phyloP scores from a whole-genome alignment of 2,888 invertebrate species.

The Pachliopta kotzebuea region DNA sequence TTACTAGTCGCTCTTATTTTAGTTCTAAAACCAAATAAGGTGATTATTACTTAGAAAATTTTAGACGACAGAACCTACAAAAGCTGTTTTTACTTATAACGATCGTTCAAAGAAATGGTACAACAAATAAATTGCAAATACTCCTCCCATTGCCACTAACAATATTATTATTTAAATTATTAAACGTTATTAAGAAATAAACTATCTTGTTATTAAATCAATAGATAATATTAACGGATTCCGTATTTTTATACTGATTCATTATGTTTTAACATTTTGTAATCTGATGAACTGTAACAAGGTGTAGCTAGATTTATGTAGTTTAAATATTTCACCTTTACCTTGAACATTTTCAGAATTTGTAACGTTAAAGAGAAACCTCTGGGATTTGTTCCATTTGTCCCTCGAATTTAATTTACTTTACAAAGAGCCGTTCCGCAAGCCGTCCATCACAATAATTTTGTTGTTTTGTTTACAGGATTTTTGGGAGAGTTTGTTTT shows the following conservation, averaged over 20 bases:
- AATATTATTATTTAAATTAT: no score
- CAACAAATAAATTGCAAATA: no score
- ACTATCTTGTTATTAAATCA: no score
- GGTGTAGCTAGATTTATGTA: neutral
- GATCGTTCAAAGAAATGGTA: no score
- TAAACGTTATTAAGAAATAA: no score
- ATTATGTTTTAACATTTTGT: no score
- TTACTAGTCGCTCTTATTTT: neutral
- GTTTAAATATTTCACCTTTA: constrained; percentile 4
- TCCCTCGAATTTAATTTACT: constrained; percentile 23
- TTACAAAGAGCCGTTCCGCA: constrained; percentile 19
- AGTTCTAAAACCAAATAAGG: neutral
- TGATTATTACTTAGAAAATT: neutral
- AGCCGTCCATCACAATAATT: constrained; percentile 20
- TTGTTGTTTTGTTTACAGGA: constrained; percentile 18
- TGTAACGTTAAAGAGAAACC: constrained; percentile 15
- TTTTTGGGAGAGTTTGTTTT: constrained; percentile 14
- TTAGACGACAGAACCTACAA: neutral
- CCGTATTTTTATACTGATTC: no score
- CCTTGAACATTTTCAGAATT: constrained; percentile 2
- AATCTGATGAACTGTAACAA: no score
- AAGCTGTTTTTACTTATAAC: no score
- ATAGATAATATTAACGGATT: no score
- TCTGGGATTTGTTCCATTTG: constrained; percentile 21
- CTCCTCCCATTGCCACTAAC: no score